These are phyloP conservation scores for Blastobasis adustella DNA, from an alignment of 2,888 invertebrate genomes.

Conservation along the genomic window DNA sequence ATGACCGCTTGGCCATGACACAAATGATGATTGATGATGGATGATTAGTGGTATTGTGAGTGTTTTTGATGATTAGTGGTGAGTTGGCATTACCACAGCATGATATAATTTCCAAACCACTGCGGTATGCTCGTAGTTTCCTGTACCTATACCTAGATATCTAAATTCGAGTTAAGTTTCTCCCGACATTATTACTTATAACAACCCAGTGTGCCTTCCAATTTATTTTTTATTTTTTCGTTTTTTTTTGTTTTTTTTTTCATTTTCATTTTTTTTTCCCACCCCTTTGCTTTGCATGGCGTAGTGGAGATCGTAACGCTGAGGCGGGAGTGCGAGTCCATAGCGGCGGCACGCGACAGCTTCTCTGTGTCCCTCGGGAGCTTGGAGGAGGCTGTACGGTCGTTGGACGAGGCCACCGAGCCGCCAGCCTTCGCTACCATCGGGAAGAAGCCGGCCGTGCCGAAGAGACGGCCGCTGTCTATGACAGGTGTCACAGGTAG, in stretches of 20 bases:
- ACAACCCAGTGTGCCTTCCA: constrained; percentile 18
- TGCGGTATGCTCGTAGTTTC: too few relatives aligned
- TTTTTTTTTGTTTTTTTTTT: constrained; percentile 17
- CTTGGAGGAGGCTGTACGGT: constrained; percentile 61
- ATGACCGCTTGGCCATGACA: too few relatives aligned
- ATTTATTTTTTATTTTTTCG: constrained; percentile 3
- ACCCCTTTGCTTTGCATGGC: constrained; percentile 41
- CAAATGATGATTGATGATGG: too few relatives aligned
- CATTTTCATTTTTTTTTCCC: constrained; percentile 22
- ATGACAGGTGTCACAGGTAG: constrained; percentile 68
- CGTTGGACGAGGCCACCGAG: constrained; percentile 57
- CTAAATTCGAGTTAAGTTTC: too few relatives aligned
- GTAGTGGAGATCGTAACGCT: constrained; percentile 68
- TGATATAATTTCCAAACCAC: too few relatives aligned
- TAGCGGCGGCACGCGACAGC: constrained; percentile 62
- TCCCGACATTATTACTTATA: constrained; percentile 9
- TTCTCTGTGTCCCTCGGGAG: constrained; percentile 67
- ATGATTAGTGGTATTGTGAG: too few relatives aligned
- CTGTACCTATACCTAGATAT: too few relatives aligned
- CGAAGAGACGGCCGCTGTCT: constrained; percentile 74
- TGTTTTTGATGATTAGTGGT: too few relatives aligned
- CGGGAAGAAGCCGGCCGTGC: constrained; percentile 66
- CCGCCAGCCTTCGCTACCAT: constrained; percentile 60
- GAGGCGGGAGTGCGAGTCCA: constrained; percentile 66
- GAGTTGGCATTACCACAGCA: too few relatives aligned